Evolutionary conservation across 2,113 vertebrate genomes (phyloP).

Genomic region (Hydropotes inermis): DNA sequence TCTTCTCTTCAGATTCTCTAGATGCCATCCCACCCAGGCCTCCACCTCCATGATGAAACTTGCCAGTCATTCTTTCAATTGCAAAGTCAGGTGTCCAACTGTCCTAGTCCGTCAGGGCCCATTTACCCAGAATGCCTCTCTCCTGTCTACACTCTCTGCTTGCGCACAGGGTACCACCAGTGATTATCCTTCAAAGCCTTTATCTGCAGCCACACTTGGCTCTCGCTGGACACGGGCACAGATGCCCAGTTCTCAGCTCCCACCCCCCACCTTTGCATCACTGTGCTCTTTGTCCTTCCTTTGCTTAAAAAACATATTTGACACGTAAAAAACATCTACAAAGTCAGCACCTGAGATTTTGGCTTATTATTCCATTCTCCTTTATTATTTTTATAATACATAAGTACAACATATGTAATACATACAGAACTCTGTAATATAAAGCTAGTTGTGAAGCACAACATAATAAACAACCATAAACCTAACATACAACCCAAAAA

Average conservation of each 20-base stretch:
- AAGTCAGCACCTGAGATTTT: not conserved
- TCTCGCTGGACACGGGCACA: not conserved
- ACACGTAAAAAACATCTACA: not conserved
- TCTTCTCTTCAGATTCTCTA: not conserved
- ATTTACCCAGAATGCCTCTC: not conserved
- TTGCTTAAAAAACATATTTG: not conserved
- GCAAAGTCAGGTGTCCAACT: not conserved
- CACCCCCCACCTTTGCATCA: not conserved
- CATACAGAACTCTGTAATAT: not conserved
- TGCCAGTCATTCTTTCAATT: not conserved
- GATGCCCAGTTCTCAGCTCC: not conserved
- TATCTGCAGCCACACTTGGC: no score
- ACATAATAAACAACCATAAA: not conserved
- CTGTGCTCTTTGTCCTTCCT: not conserved
- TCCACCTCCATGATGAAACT: not conserved
- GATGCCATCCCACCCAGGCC: accelerated
- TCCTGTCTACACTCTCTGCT: not conserved
- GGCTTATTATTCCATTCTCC: not conserved
- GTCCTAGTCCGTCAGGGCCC: not conserved
- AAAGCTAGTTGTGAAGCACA: not conserved
- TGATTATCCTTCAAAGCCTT: not conserved
- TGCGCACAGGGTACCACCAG: not conserved
- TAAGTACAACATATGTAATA: not conserved
- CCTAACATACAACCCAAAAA: not conserved
- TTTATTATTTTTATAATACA: conserved; percentile 32